These are phyloP conservation scores for Spermophilus dauricus DNA, from an alignment of 2,113 vertebrate species.

Conservation along the genomic window DNA sequence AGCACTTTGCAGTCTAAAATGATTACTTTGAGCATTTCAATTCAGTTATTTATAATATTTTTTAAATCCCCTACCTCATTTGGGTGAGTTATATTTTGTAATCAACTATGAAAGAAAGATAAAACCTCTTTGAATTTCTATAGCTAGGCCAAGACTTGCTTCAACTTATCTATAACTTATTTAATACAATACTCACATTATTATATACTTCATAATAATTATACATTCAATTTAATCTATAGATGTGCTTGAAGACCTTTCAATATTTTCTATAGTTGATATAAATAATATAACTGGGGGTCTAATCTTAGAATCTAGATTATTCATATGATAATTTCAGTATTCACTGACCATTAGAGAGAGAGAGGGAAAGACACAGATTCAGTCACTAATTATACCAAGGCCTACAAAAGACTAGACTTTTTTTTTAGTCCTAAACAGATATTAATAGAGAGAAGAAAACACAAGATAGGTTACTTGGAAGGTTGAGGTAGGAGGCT, in stretches of 20 bases:
- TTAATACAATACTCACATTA: background rate
- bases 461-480: no score
- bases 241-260: background rate
- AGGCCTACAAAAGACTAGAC: no score
- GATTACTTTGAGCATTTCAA: slow-evolving; percentile 51
- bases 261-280: slow-evolving; percentile 6
- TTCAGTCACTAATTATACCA: no score
- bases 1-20: slow-evolving; percentile 23
- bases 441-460: no score
- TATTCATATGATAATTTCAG: slow-evolving; percentile 32
- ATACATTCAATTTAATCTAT: background rate
- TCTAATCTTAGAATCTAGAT: slow-evolving; percentile 21
- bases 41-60: slow-evolving; percentile 48
- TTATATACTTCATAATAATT: background rate
- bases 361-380: background rate
- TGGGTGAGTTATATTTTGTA: slow-evolving; percentile 40
- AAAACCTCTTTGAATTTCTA: slow-evolving; percentile 16
- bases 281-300: slow-evolving; percentile 21
- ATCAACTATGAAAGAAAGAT: background rate
- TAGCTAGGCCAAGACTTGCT: background rate
- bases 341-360: slow-evolving; percentile 29
- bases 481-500: no score
- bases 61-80: slow-evolving; percentile 19
- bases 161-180: background rate
- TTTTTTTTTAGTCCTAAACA: no score